phyloP scores from a whole-genome alignment of 2,113 vertebrate genomes.

The Podarcis cretensis region DNA sequence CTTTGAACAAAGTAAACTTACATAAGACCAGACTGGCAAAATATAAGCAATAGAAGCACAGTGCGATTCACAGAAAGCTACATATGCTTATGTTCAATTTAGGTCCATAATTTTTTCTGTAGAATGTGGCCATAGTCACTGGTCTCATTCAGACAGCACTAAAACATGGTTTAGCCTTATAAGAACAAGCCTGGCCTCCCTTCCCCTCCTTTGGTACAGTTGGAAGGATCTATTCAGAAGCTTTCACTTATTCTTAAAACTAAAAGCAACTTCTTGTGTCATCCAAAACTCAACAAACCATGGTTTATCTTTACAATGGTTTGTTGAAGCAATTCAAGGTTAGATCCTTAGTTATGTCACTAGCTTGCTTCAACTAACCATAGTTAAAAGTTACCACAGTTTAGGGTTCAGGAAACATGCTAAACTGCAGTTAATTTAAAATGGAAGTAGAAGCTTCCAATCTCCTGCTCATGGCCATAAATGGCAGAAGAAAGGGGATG shows the following conservation, averaged over 20 bases:
- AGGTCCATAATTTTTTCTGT: neutral
- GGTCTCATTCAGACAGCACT: neutral
- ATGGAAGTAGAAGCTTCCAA: neutral
- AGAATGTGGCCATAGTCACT: neutral
- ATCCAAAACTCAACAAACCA: neutral
- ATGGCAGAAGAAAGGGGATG: neutral
- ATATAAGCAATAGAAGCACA: neutral
- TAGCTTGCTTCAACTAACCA: neutral
- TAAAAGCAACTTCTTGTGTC: neutral
- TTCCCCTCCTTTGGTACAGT: neutral
- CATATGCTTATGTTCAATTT: neutral
- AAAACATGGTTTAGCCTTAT: neutral
- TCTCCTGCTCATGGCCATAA: neutral
- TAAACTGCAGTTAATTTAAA: neutral
- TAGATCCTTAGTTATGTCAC: no score
- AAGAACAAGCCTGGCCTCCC: no score
- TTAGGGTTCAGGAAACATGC: neutral
- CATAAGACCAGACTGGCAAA: neutral
- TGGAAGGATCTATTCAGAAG: neutral
- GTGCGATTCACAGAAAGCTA: neutral
- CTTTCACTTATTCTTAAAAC: neutral
- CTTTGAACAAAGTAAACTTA: neutral
- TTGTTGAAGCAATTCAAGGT: neutral
- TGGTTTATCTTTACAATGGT: neutral
- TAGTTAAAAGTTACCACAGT: neutral